Conservation (phyloP, 2,797 vertebrate species). For the Monodelphis domestica region DNA sequence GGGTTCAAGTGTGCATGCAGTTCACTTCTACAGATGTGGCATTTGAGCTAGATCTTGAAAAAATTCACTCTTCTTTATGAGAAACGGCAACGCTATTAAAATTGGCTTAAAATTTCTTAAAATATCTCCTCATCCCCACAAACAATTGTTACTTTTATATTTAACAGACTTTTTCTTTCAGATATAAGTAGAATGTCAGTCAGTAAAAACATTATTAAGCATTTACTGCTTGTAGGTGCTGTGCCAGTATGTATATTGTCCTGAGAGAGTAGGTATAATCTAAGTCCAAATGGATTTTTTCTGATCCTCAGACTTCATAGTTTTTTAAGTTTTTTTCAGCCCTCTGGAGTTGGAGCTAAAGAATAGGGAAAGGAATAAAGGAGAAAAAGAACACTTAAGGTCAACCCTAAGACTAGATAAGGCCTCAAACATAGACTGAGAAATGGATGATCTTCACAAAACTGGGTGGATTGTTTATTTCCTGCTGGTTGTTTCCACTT, state of each 20-base stretch:
- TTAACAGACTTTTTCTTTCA: not conserved
- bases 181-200: not conserved
- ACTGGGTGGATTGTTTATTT: not conserved
- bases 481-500: not conserved
- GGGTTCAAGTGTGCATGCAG: not conserved
- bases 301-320: not conserved
- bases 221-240: not conserved
- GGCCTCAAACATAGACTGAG: not conserved
- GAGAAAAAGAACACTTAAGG: not conserved
- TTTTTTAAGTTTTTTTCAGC: not conserved
- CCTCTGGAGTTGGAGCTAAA: not conserved
- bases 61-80: not conserved
- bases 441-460: slow-evolving; percentile 1
- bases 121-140: not conserved
- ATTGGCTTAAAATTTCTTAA: not conserved
- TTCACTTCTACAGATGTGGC: not conserved
- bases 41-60: not conserved
- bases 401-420: not conserved
- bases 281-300: slow-evolving; percentile 14
- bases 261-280: not conserved
- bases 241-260: not conserved
- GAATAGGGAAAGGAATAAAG: not conserved
- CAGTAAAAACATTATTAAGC: not conserved
- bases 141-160: not conserved
- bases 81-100: slow-evolving; percentile 18